Evolutionary conservation across 2,797 vertebrate species (phyloP), one percentile per base, ranked within the genome.

Genomic region (Argentina silus): DNA sequence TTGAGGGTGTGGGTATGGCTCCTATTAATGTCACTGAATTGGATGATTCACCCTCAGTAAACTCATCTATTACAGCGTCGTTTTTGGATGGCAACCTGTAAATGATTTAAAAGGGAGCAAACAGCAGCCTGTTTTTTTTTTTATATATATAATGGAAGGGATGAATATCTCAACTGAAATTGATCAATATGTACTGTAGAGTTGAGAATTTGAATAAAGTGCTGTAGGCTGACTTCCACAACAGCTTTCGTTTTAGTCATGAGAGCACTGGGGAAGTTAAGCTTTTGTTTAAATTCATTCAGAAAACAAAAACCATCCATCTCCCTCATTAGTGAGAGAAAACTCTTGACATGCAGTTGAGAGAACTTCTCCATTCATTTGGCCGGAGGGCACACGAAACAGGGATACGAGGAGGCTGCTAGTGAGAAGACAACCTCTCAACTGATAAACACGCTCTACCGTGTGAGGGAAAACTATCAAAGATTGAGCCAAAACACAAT

Each of bases 251-350:
- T 86, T 81, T 87, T 85, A 88, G 82, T 87, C 88, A 83, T 87
- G 84, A 89, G 82, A 87, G 80, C 86, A 87, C 78, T 88, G 83
- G 86, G 82, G 84, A 74, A 77, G 83, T 83, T 87, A 82, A 85
- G 84, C 86, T 83, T 87, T 86, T 84, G 87, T 62, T 48, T 17
- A n/a, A 45, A 47, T 23, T 43, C n/a, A 44, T 17, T 36, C 76
- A 82, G 85, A 86, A 89, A 90, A 92, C 89, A 89, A 90, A 90
- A 89, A 84, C 81, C 85, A 87, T 92, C 85, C 86, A 90, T 91
- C 91, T 86, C 88, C 85, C 88, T 91, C 91, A 91, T 92, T 93
- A 90, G 87, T 85, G 86, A 74, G 66, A 87, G 85, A 69, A 89
- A 88, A 88, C 86, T 89, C 81, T 85, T 89, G 91, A 90, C 86